phyloP scores from a whole-genome alignment of 2,797 vertebrate species.

The Danio kyathit region DNA sequence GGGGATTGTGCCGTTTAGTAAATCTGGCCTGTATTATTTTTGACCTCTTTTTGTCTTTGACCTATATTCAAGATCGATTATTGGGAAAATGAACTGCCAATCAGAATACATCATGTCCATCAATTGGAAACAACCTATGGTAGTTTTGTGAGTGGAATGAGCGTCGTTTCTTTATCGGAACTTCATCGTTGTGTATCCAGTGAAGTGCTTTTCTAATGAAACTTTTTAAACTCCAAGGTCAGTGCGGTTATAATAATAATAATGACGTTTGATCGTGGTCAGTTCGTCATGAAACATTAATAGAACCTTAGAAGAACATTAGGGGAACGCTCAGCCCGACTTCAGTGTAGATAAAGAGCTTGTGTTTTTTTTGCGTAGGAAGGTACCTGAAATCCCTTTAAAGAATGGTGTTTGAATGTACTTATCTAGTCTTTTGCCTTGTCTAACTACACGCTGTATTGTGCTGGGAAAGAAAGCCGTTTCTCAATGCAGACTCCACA shows the following conservation, averaged over 20 bases:
- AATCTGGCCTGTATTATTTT: too few species aligned
- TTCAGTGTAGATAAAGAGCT: constrained; percentile 72
- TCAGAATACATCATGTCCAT: background rate
- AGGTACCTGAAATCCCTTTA: constrained; percentile 78
- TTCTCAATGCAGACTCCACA: constrained; percentile 70
- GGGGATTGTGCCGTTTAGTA: too few species aligned
- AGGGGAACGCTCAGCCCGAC: constrained; percentile 15
- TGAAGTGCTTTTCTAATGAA: constrained; percentile 2
- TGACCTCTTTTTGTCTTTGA: too few species aligned
- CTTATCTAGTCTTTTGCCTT: constrained; percentile 65
- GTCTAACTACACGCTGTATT: constrained; percentile 65
- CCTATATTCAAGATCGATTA: background rate
- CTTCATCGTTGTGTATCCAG: constrained; percentile 15
- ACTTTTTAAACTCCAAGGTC: background rate
- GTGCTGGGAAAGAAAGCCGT: constrained; percentile 60
- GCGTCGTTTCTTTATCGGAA: constrained; percentile 22
- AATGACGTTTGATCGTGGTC: constrained; percentile 20
- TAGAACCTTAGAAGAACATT: constrained; percentile 49
- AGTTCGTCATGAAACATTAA: constrained; percentile 15
- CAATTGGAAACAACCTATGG: background rate
- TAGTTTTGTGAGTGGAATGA: constrained; percentile 10
- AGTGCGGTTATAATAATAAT: background rate
- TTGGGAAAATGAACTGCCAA: background rate
- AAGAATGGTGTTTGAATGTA: constrained; percentile 74
- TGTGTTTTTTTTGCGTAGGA: constrained; percentile 66